These are phyloP conservation scores for Drosophila triauraria DNA, from an alignment of 1,140 invertebrate genomes.

Conservation along the genomic window DNA sequence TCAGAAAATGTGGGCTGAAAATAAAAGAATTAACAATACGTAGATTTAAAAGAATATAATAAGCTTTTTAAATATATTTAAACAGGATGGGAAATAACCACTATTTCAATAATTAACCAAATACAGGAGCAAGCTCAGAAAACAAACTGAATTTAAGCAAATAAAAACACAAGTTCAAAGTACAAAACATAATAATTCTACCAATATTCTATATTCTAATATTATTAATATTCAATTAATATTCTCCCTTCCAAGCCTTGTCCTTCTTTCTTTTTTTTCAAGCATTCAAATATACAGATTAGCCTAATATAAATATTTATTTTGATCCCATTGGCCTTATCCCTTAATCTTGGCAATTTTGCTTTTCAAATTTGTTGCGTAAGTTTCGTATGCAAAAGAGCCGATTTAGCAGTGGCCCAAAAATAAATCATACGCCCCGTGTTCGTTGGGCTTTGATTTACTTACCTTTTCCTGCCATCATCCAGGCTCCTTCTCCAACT, in stretches of 20 bases:
- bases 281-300: not conserved
- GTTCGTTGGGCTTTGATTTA: conserved; percentile 38
- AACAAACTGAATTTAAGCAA: too few species aligned
- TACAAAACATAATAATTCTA: too few species aligned
- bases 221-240: too few species aligned
- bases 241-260: too few species aligned
- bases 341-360: conserved; percentile 19
- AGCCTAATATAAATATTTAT: conserved; percentile 3
- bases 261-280: too few species aligned
- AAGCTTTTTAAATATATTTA: too few species aligned
- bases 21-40: not conserved
- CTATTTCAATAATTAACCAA: too few species aligned
- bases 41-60: too few species aligned
- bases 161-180: too few species aligned
- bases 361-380: conserved; percentile 21
- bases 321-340: not conserved
- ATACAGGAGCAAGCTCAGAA: too few species aligned
- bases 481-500: not conserved
- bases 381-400: conserved; percentile 17
- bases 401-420: conserved; percentile 11
- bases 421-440: conserved; percentile 50
- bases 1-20: not conserved
- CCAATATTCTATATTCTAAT: too few species aligned
- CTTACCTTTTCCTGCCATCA: conserved; percentile 45
- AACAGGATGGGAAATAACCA: too few species aligned